phyloP scores from a whole-genome alignment of 1,140 invertebrate species.

The Drosophila setifemur region DNA sequence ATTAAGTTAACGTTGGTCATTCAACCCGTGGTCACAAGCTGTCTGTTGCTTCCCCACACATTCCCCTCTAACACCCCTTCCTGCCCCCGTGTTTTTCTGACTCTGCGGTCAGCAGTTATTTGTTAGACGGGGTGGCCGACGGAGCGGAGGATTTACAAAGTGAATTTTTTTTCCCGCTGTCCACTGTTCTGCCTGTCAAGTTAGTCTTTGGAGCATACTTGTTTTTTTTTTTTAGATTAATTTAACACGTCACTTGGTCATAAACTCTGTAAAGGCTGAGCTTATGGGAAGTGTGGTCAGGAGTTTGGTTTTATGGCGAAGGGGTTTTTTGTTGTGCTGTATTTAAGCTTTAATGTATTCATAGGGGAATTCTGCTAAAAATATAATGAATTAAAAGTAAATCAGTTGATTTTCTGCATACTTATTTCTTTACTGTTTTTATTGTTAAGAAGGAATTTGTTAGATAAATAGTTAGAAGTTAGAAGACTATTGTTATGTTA shows the following conservation, averaged over 20 bases:
- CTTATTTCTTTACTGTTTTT: too few species aligned
- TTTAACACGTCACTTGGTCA: background rate
- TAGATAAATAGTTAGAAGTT: too few species aligned
- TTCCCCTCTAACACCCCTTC: background rate
- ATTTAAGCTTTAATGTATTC: too few species aligned
- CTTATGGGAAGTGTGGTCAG: background rate
- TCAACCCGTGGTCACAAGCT: conserved; percentile 55
- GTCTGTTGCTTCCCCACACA: background rate
- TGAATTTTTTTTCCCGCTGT: background rate
- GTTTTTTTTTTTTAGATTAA: background rate
- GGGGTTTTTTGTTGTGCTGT: background rate
- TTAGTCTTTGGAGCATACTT: background rate
- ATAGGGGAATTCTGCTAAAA: too few species aligned
- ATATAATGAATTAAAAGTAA: too few species aligned
- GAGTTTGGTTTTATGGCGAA: background rate
- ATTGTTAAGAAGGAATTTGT: too few species aligned
- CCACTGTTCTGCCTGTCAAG: background rate
- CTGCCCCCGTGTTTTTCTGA: background rate
- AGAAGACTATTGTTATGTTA: too few species aligned
- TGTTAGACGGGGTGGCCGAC: conserved; percentile 1
- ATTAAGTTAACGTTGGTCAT: conserved; percentile 76
- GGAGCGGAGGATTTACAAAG: conserved; percentile 4
- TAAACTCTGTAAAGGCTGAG: background rate
- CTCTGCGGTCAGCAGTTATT: conserved; percentile 40
- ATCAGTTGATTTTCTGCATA: too few species aligned